Evolutionary conservation across 1,140 invertebrate genomes (phyloP).

Genomic region (Metaphire vulgaris): DNA sequence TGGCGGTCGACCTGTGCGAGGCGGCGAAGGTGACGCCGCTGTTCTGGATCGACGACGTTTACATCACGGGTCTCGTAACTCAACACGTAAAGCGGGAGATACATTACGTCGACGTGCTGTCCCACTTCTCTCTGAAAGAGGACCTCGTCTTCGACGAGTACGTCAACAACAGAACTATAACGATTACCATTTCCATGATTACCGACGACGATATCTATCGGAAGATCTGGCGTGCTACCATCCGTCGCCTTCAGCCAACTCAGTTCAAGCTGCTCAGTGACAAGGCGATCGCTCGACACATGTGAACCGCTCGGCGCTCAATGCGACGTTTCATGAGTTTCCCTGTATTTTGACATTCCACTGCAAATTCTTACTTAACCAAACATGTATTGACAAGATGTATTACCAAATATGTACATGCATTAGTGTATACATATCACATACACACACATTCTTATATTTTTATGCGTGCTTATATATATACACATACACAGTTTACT

Average conservation of each 20-base stretch:
- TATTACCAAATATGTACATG: background rate
- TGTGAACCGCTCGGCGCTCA: background rate
- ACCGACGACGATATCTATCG: background rate
- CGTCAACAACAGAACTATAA: background rate
- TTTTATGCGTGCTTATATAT: background rate
- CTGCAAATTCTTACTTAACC: no score
- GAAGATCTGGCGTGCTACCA: conserved; percentile 6
- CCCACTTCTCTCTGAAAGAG: background rate
- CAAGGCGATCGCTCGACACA: background rate
- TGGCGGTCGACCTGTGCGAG: conserved; percentile 37
- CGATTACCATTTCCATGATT: background rate
- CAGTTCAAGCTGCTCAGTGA: conserved; percentile 12
- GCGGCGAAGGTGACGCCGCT: conserved; percentile 44
- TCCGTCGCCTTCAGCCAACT: background rate
- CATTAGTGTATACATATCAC: background rate
- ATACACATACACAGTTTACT: background rate
- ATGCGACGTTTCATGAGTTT: no score
- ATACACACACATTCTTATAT: background rate
- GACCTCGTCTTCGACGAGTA: background rate
- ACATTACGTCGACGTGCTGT: conserved; percentile 7
- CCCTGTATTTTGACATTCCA: no score
- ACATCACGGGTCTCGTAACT: conserved; percentile 53
- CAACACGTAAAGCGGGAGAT: conserved; percentile 25
- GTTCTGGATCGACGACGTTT: conserved; percentile 58
- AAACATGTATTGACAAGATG: no score